phyloP scores from a whole-genome alignment of 2,797 vertebrate species.

The Buceros bicornis region DNA sequence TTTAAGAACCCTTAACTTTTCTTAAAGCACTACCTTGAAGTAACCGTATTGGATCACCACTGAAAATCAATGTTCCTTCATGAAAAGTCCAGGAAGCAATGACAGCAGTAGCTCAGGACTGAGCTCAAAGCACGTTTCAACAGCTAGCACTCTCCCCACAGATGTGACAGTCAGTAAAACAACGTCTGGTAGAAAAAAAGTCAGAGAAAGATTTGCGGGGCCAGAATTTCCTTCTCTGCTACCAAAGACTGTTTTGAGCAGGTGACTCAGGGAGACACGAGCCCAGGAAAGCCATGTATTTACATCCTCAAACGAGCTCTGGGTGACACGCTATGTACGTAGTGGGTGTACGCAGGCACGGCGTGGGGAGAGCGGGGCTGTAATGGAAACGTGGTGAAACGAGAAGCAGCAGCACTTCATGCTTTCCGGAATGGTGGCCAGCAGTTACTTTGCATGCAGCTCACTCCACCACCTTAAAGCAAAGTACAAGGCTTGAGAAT shows the following conservation, averaged over 20 bases:
- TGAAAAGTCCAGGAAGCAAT: neutral
- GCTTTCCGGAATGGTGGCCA: neutral
- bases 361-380: rapidly evolving
- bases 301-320: neutral
- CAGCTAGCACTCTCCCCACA: neutral
- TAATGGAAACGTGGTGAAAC: neutral
- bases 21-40: neutral
- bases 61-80: neutral
- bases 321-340: neutral
- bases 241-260: neutral
- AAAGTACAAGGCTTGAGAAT: neutral
- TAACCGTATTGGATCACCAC: neutral
- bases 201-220: neutral
- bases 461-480: neutral
- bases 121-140: neutral
- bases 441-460: neutral
- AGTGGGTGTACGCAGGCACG: neutral
- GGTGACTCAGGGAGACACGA: neutral
- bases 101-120: neutral
- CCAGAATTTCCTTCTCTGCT: neutral
- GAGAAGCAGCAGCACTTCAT: neutral
- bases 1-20: neutral
- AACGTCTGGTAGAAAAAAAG: neutral
- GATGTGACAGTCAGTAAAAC: neutral
- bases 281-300: neutral